Evolutionary conservation across 1,140 invertebrate species (phyloP), one percentile per base, ranked within the genome.

Genomic region (Pemphigus obesinymphae): DNA sequence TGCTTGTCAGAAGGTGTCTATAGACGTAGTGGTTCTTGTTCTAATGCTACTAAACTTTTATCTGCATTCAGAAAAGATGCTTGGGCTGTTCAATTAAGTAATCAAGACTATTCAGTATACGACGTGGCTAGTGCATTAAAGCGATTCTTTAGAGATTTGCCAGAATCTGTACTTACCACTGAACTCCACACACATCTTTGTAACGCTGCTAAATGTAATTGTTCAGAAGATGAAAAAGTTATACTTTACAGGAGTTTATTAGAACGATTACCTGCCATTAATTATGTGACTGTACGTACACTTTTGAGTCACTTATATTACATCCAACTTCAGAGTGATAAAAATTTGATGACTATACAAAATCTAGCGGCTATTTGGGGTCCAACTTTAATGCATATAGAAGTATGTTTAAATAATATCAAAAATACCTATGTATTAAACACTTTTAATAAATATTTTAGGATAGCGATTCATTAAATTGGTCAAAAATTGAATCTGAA

Each of bases 321-420:
- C 84, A 89, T 96, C n/a, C 90, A 91, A 83, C 90, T 91, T 1
- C 92, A 94, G 85, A 89, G 90, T 84, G 88, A 91, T 5, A 90
- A 90, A 70, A 96, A 96, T 86, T 89, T 92, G 61, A 96, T 96
- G 94, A 91, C 89, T 58, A 89, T 92, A 0, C 90, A 92, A 68
- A 96, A 95, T 86, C 87, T 96, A n/a, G 92, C 94, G 7, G 90
- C 93, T 1, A 91, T 95, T 55, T 95, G 94, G 93, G 93, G 93
- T 1, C 94, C 94, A 3, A 95, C 93, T 6, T 87, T 95, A 61
- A 91, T 95, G 90, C 92, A 93, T 82, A 89, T 91, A 5, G 91
- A 92, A 58, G 90, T 88, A 82, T 87, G 84, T 82, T 86, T 84
- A 34, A 66, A 20, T 20, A 68, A 31, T 43, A 10, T 31, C 34